Conservation (phyloP, 1,140 invertebrate genomes). For the Eumaeus atala region DNA sequence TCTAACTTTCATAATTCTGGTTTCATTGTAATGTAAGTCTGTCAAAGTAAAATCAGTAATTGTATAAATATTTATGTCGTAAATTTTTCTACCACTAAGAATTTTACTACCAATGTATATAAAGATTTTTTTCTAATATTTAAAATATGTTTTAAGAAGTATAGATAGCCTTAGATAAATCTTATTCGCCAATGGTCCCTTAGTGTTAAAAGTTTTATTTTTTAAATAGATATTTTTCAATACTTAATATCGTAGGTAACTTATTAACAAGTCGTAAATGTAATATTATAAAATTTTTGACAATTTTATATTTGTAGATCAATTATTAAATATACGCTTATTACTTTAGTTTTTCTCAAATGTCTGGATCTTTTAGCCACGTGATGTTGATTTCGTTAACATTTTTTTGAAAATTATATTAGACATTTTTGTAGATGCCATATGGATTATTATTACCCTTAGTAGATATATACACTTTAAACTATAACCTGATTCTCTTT, state of each 20-base stretch:
- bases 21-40: no score
- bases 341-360: slow-evolving; percentile 18
- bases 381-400: neutral
- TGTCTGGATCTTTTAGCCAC: neutral
- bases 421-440: no score
- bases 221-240: slow-evolving; percentile 17
- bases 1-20: no score
- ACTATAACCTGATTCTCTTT: no score
- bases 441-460: no score
- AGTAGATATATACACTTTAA: no score
- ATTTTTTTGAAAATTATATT: slow-evolving; percentile 7
- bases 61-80: no score
- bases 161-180: slow-evolving; percentile 13
- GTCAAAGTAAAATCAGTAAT: no score
- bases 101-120: slow-evolving; percentile 5
- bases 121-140: neutral
- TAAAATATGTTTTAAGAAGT: neutral
- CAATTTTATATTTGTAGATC: slow-evolving; percentile 17
- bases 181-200: slow-evolving; percentile 13
- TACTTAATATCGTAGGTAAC: slow-evolving; percentile 17
- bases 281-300: slow-evolving; percentile 17
- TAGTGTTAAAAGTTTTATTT: slow-evolving; percentile 16
- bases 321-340: slow-evolving; percentile 17
- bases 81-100: neutral
- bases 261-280: slow-evolving; percentile 14